Evolutionary conservation across 2,888 invertebrate genomes (phyloP), one percentile per base, ranked within the genome.

Genomic region (Lasioglossum leucozonium): DNA sequence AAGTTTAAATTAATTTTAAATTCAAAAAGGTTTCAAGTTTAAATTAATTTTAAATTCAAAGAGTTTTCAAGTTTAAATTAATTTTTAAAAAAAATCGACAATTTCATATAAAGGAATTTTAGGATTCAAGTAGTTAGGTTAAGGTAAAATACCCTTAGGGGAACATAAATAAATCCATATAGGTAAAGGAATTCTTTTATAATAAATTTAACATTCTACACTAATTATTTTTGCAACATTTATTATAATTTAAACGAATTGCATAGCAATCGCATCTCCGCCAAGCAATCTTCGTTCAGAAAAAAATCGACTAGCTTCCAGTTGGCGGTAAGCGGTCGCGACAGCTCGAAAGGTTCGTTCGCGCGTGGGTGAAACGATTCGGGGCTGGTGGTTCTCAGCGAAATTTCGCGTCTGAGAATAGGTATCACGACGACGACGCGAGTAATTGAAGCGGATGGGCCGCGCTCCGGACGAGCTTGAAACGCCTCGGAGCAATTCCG

Each of bases 401-500:
- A 42, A 37, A 40, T 26, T 74, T 22, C 74, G 40, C 62, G 30
- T 40, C 22, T 18, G 65, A 37, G 30, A 65, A 44, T 30, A 26
- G 22, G 26, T 65, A 76, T 65, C 74, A 58, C 37, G 40, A 18
- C 44, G 76, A 34, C 65, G 34, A 34, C 65, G 65, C 44, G 62
- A 22, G 34, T 65, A 76, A 76, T 76, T 34, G 76, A 76, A 65
- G 65, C 62, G n/a, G 71, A 42, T 42, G 34, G 3, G 42, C 30
- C 18, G 22, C 34, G 11, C 34, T 37, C 37, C 58, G 26, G 58
- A 40, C 34, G 34, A 37, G 51, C 55, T n/a, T 16, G 40, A 26
- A 22, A 40, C 58, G 42, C 30, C 30, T 75, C 62, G 42, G 55
- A 37, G 58, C 37, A 18, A 37, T 74, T 74, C 34, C 37, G 69